These are phyloP conservation scores for Platycercus adscitus DNA, from an alignment of 2,113 vertebrate genomes.

Conservation along the genomic window DNA sequence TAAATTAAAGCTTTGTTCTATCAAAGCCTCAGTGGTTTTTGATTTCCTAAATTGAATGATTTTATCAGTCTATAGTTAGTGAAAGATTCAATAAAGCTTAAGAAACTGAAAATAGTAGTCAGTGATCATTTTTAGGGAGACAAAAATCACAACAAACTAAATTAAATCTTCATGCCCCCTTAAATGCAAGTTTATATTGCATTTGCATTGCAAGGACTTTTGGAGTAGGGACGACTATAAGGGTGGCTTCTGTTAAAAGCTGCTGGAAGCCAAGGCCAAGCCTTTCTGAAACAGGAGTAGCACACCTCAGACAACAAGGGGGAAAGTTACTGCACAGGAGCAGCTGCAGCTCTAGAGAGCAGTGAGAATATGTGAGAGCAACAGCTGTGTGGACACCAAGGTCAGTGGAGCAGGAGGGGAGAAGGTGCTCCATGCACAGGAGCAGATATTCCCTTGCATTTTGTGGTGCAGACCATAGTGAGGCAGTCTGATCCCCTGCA, in stretches of 20 bases:
- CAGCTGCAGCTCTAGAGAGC: background rate
- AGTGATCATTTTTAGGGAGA: background rate
- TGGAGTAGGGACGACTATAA: background rate
- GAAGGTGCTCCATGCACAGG: fast-evolving
- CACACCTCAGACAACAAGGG: background rate
- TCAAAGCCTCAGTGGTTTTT: background rate
- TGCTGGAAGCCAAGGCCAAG: background rate
- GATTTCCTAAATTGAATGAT: background rate
- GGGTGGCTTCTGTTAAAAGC: background rate
- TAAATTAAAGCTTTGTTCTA: background rate
- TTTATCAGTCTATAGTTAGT: background rate
- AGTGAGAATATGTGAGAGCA: background rate
- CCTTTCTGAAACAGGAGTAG: background rate
- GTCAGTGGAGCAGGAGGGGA: background rate
- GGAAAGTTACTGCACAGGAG: background rate
- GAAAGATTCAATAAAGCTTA: background rate
- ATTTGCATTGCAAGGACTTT: background rate
- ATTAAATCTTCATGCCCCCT: background rate
- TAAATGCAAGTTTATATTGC: background rate
- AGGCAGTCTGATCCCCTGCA: background rate
- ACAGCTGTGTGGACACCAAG: too few species aligned
- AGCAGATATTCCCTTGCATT: background rate
- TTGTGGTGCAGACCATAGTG: too few species aligned
- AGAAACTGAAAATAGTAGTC: background rate
- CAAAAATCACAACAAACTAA: background rate